Conservation (phyloP, 2,888 invertebrate species). For the Trilocha varians region DNA sequence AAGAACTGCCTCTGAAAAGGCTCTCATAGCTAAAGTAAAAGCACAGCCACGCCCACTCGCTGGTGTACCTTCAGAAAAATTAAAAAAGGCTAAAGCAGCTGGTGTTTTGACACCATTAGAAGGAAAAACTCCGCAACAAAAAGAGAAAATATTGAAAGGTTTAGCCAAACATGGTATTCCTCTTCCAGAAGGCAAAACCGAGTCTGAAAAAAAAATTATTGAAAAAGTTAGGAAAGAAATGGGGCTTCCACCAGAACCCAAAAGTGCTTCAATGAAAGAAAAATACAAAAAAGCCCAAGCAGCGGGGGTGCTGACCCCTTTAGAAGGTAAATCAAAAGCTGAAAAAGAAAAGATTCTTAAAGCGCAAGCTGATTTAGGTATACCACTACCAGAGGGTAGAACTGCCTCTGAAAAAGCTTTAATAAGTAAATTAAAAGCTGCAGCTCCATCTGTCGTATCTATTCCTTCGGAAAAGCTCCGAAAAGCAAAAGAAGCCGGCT, state of each 20-base stretch:
- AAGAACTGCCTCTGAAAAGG: slow-evolving; percentile 22
- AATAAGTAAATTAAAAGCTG: slow-evolving; percentile 17
- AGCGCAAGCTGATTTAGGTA: slow-evolving; percentile 16
- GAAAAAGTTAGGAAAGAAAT: slow-evolving; percentile 11
- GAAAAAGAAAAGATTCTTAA: slow-evolving; percentile 23
- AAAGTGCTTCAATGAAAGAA: slow-evolving; percentile 11
- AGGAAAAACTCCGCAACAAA: slow-evolving; percentile 20
- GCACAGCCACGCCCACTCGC: neutral
- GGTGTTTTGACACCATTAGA: slow-evolving; percentile 24
- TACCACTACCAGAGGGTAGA: slow-evolving; percentile 24
- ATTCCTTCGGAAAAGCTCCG: slow-evolving; percentile 16
- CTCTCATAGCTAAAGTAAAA: slow-evolving; percentile 14
- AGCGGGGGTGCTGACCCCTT: slow-evolving; percentile 19
- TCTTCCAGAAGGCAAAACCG: slow-evolving; percentile 16
- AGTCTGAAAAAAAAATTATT: slow-evolving; percentile 14
- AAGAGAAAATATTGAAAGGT: slow-evolving; percentile 22
- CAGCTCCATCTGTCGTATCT: neutral
- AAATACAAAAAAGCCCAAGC: slow-evolving; percentile 17
- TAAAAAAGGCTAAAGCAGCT: slow-evolving; percentile 16
- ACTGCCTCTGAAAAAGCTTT: slow-evolving; percentile 23
- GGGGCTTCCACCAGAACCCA: slow-evolving; percentile 20
- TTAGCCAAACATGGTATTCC: slow-evolving; percentile 17
- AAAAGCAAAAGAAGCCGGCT: slow-evolving; percentile 20
- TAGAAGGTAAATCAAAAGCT: slow-evolving; percentile 22
- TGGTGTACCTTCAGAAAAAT: slow-evolving; percentile 8